phyloP scores from a whole-genome alignment of 1,140 invertebrate genomes.

The Cepaea nemoralis region DNA sequence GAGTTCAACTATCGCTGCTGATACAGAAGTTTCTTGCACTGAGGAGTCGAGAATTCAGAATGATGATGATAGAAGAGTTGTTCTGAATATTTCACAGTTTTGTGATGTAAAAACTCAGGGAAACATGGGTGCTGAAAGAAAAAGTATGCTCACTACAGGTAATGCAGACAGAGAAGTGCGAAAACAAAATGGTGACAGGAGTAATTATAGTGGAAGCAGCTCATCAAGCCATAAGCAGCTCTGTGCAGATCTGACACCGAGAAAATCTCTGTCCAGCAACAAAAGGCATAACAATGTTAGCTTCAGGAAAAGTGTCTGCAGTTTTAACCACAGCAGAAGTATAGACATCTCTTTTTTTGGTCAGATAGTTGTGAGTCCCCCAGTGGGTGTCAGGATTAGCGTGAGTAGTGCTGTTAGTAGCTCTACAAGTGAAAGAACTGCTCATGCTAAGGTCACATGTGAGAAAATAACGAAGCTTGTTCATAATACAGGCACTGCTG shows the following conservation, averaged over 20 bases:
- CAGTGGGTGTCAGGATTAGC: constrained; percentile 8
- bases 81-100: background rate
- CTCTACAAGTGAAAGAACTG: background rate
- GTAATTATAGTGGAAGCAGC: background rate
- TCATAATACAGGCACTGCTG: background rate
- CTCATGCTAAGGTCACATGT: background rate
- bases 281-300: background rate
- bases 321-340: background rate
- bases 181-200: background rate
- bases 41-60: background rate
- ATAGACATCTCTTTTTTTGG: constrained; percentile 40
- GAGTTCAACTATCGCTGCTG: background rate
- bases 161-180: background rate
- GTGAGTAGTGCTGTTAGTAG: background rate
- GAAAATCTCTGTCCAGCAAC: background rate
- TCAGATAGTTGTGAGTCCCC: constrained; percentile 46
- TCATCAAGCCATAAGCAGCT: background rate
- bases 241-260: background rate
- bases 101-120: background rate
- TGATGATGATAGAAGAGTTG: background rate
- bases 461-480: background rate
- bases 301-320: background rate
- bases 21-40: background rate
- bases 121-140: background rate
- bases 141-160: background rate